These are phyloP conservation scores for Pristiophorus japonicus DNA, from an alignment of 2,113 vertebrate species.

Conservation along the genomic window DNA sequence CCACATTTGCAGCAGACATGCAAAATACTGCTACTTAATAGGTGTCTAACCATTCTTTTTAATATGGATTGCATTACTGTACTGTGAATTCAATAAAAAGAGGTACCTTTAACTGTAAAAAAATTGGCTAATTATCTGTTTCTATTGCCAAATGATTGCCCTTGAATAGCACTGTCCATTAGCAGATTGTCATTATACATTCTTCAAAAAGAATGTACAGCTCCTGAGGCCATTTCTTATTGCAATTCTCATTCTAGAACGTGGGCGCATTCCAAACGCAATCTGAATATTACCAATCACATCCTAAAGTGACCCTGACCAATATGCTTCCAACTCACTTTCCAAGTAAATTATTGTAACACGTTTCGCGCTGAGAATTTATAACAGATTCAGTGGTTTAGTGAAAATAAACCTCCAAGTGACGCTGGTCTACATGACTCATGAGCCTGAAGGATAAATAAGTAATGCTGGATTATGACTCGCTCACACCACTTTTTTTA, in stretches of 20 bases:
- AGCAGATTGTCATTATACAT: conserved; percentile 4
- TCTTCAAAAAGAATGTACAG: conserved; percentile 8
- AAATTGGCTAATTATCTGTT: conserved; percentile 18
- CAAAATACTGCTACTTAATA: background rate
- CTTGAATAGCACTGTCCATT: conserved; percentile 20
- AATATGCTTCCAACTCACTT: background rate
- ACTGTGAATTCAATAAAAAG: background rate
- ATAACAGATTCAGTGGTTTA: background rate
- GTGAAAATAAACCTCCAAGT: background rate
- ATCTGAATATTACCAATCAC: background rate
- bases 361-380: background rate
- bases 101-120: conserved; percentile 19
- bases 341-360: background rate
- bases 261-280: background rate
- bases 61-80: conserved; percentile 27
- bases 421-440: background rate
- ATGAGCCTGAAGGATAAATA: background rate
- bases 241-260: background rate
- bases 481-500: background rate
- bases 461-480: background rate
- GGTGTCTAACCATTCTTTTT: conserved; percentile 26
- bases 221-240: conserved; percentile 26
- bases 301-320: background rate
- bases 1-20: conserved; percentile 7
- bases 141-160: background rate